Percentiles rank a stretch among this genome's conserved stretches.
Conservation (phyloP, 1,140 invertebrate genomes). For the Caerostris darwini region DNA sequence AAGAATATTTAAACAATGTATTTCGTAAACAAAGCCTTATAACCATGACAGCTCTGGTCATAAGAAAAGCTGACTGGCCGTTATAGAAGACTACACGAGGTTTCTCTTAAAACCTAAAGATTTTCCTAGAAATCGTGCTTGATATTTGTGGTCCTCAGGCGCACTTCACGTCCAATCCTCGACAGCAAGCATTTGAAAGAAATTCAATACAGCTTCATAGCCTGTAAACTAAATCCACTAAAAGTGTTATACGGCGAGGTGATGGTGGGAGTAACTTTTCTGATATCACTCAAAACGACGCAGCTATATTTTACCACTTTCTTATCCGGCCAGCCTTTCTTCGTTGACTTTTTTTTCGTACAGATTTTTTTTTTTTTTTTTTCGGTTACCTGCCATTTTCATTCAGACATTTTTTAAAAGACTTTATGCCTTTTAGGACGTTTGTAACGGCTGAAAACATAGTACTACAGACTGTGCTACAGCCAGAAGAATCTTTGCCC, state of each 20-base stretch:
- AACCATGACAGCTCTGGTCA: background rate
- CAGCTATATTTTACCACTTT: constrained; percentile 38
- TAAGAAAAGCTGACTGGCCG: background rate
- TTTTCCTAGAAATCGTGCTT: background rate
- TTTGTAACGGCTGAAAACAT: constrained; percentile 11
- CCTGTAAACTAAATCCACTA: constrained; percentile 69
- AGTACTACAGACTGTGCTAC: background rate
- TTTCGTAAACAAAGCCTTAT: background rate
- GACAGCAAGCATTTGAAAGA: constrained; percentile 70
- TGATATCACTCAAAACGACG: constrained; percentile 68
- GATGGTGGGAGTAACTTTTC: constrained; percentile 10
- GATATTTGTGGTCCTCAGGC: constrained; percentile 60
- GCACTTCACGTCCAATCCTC: constrained; percentile 20
- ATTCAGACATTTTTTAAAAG: constrained; percentile 43
- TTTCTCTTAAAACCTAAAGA: background rate
- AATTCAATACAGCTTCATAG: constrained; percentile 65
- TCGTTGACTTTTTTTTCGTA: background rate
- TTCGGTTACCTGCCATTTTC: constrained; percentile 14
- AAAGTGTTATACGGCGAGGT: constrained; percentile 36
- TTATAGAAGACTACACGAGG: background rate
- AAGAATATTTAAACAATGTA: no score
- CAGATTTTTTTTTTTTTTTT: background rate
- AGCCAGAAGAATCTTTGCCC: constrained; percentile 28
- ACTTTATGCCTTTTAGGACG: constrained; percentile 53
- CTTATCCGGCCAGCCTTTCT: constrained; percentile 57